phyloP scores from a whole-genome alignment of 2,888 invertebrate species.

The Lochmaea crataegi region DNA sequence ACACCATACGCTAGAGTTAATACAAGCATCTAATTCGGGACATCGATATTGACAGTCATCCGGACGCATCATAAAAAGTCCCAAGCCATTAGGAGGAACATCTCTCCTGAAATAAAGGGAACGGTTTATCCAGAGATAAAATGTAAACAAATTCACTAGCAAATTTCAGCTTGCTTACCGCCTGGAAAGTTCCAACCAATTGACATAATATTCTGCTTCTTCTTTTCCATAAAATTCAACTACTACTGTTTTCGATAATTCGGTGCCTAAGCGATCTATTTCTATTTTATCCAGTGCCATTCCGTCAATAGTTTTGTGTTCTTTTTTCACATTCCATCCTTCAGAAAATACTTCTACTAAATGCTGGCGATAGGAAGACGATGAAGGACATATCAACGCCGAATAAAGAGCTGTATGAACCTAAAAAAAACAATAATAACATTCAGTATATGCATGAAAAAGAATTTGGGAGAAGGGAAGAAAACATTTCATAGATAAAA shows the following conservation, averaged over 20 bases:
- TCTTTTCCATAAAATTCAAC: constrained; percentile 85
- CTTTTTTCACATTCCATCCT: constrained; percentile 74
- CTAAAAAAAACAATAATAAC: constrained; percentile 23
- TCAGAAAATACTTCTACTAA: constrained; percentile 86
- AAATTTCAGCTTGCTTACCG: constrained; percentile 67
- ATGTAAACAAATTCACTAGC: no score
- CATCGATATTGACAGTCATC: constrained; percentile 83
- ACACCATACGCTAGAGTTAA: constrained; percentile 83
- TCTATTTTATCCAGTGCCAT: constrained; percentile 66
- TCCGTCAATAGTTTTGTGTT: constrained; percentile 56
- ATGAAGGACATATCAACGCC: constrained; percentile 72
- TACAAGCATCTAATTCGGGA: constrained; percentile 84
- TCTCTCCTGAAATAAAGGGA: constrained; percentile 64
- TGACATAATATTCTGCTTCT: constrained; percentile 78
- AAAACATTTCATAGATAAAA: constrained; percentile 5
- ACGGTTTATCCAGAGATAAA: not conserved
- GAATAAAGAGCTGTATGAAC: constrained; percentile 69
- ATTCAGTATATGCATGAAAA: no score
- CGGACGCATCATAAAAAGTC: constrained; percentile 67
- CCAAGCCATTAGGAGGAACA: constrained; percentile 70
- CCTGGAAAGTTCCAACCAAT: constrained; percentile 86
- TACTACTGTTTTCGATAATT: constrained; percentile 76
- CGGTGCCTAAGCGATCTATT: constrained; percentile 71
- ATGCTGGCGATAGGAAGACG: constrained; percentile 67
- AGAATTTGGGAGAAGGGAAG: no score